Evolutionary conservation across 1,140 invertebrate species (phyloP), one percentile per base, ranked within the genome.

Genomic region (Pinna nobilis): DNA sequence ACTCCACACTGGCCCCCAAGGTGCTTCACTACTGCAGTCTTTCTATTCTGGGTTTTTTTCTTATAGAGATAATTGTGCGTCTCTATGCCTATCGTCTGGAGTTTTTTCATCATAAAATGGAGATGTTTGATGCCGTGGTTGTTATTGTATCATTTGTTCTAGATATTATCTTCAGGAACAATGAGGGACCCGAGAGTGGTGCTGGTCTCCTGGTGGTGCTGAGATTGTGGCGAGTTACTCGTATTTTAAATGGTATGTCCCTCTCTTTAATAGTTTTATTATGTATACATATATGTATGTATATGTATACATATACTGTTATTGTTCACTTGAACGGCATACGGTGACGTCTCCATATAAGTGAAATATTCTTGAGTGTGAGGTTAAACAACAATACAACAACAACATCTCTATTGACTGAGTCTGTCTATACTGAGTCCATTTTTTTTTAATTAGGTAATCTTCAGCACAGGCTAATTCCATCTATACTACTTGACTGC

Each of bases 101-200:
- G 13, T 89, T 88, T 70, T 88, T 90, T 68, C 78, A 79, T 35
- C 84, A 87, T 71, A 89, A 89, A 67, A 50, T 88, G 66, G 89
- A 90, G 66, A 39, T 90, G 64, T 89, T 89, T 83, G 89, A 90
- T 82, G 86, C 86, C 15, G 33, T 88, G 60, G 76, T 90, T 32
- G 86, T 90, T 5, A 77, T 89, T 41, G 76, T 88, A 1, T 89
- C 89, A 9, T 88, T 89, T 77, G 78, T 85, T n/a, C 81, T 90
- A 51, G 88, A 89, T 67, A 82, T 90, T 69, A 74, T 86, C 5
- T 89, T 87, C 70, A 51, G 76, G 23, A 74, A 82, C 53, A 63
- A 77, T 11, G 75, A 83, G 35, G 84, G 83, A n/a, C 79, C 82
- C 0, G 71, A 79, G 44, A 74, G 70, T 70, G 86, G 86, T 50